Conservation (phyloP, 2,797 vertebrate genomes). For the Pantherophis vulpinus region DNA sequence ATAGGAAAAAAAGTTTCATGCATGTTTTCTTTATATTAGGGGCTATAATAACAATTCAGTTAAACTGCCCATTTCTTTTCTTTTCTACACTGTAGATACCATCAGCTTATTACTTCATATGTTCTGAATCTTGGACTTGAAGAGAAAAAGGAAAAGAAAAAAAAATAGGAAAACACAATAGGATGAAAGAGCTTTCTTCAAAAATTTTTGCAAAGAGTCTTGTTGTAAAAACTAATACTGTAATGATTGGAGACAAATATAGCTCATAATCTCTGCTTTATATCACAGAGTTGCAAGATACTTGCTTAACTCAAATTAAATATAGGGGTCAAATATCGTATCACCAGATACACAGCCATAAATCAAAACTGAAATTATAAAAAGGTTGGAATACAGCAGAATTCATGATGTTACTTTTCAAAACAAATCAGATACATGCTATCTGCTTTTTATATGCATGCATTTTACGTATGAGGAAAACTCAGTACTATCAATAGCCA, state of each 20-base stretch:
- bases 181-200: constrained; percentile 73
- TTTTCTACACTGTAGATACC: constrained; percentile 39
- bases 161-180: constrained; percentile 70
- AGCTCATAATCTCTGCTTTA: constrained; percentile 60
- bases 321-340: neutral
- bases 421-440: neutral
- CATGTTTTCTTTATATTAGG: constrained; percentile 70
- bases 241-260: constrained; percentile 65
- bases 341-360: neutral
- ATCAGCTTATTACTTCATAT: constrained; percentile 72
- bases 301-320: constrained; percentile 58
- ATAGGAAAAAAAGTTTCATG: constrained; percentile 27
- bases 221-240: constrained; percentile 74
- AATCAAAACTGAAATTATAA: constrained; percentile 30
- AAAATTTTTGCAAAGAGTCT: constrained; percentile 72
- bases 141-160: constrained; percentile 67
- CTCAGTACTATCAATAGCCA: neutral
- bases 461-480: neutral
- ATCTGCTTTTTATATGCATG: neutral
- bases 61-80: constrained; percentile 61
- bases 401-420: constrained; percentile 34
- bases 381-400: constrained; percentile 8
- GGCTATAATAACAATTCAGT: constrained; percentile 67
- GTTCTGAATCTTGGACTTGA: constrained; percentile 68
- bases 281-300: constrained; percentile 58